Conservation (phyloP, 2,113 vertebrate species). For the Craseonycteris thonglongyai region DNA sequence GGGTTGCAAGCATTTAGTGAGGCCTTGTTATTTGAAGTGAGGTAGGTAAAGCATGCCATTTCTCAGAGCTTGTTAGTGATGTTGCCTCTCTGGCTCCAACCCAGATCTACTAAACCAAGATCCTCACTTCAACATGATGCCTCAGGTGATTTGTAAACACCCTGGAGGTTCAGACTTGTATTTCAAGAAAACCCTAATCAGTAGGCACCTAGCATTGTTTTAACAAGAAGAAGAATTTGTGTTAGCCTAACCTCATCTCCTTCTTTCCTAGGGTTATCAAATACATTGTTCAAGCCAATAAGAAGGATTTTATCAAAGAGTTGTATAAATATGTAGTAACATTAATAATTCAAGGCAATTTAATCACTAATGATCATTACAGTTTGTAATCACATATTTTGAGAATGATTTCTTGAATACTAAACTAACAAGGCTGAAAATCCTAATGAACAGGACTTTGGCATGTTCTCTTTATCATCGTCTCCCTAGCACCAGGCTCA, state of each 20-base stretch:
- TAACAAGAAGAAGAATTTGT: background rate
- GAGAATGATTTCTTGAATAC: background rate
- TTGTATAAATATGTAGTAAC: background rate
- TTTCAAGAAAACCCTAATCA: background rate
- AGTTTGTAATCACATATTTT: background rate
- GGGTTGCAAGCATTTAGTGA: background rate
- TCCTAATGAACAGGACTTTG: background rate
- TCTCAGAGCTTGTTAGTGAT: background rate
- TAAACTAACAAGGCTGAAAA: background rate
- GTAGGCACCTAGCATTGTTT: background rate
- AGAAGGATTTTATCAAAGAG: background rate
- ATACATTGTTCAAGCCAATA: background rate
- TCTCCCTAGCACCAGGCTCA: background rate
- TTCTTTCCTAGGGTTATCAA: background rate
- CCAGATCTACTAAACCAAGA: background rate
- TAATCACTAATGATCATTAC: background rate
- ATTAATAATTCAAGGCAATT: background rate
- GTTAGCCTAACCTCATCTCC: background rate
- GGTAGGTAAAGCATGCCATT: background rate
- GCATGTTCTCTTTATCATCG: background rate
- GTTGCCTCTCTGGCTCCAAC: background rate
- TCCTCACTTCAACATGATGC: background rate
- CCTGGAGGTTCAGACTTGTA: background rate
- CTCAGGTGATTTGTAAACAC: background rate
- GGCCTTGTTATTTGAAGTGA: background rate